Percentiles rank a stretch among this genome's conserved stretches.
phyloP scores from a whole-genome alignment of 2,113 vertebrate genomes.

The Lepidothrix coronata region DNA sequence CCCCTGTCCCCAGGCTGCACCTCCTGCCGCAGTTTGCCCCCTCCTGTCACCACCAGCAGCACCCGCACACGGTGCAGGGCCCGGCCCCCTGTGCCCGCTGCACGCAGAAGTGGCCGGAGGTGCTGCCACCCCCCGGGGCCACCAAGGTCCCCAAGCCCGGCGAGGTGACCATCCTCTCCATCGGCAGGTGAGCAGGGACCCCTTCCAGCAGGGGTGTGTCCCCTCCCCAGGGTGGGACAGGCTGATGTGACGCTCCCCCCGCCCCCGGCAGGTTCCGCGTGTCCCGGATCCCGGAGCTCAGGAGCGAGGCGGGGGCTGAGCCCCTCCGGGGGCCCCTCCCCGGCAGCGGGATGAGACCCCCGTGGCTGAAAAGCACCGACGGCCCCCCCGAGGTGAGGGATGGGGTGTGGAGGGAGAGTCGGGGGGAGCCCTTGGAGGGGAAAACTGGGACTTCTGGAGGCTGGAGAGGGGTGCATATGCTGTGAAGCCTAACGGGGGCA shows the following conservation, averaged over 20 bases:
- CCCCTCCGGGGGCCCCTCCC: constrained; percentile 37
- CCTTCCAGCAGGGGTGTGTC: fast-evolving
- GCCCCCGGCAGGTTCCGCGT: constrained; percentile 85
- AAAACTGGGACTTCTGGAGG: fast-evolving
- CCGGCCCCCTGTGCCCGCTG: constrained; percentile 86
- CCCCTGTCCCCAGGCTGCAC: constrained; percentile 49
- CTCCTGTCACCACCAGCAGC: constrained; percentile 85
- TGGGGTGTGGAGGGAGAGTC: background rate
- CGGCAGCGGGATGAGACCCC: constrained; percentile 59
- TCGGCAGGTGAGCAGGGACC: constrained; percentile 83
- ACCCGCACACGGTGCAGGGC: constrained; percentile 91
- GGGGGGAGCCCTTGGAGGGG: background rate
- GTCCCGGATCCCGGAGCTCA: constrained; percentile 86
- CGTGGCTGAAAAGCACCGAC: background rate
- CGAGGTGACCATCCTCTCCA: constrained; percentile 85
- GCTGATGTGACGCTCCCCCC: background rate
- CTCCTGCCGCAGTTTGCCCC: constrained; percentile 74
- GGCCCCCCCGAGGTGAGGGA: constrained; percentile 70
- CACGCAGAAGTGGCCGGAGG: constrained; percentile 90
- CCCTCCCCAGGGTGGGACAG: background rate
- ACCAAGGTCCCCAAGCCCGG: constrained; percentile 68
- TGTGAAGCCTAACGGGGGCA: background rate
- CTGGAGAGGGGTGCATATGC: background rate
- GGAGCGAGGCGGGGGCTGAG: constrained; percentile 57
- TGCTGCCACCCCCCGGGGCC: constrained; percentile 70